Evolutionary conservation across 2,113 vertebrate genomes (phyloP).

Genomic region (Meles meles): DNA sequence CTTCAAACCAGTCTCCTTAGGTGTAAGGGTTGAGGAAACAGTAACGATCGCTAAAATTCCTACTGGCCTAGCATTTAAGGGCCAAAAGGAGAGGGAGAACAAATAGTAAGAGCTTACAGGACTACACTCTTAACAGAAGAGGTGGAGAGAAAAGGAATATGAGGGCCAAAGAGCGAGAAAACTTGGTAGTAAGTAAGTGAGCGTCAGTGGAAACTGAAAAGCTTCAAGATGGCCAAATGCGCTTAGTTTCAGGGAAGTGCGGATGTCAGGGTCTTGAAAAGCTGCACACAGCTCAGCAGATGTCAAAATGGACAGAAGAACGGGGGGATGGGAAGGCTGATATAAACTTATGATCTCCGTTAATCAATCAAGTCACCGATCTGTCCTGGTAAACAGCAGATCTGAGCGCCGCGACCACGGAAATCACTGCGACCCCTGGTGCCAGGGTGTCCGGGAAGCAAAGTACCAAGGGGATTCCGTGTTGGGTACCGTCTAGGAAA

Average conservation of each 20-base stretch:
- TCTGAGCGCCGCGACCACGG: conserved; percentile 9
- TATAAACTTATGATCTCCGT: not conserved
- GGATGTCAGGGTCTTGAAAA: not conserved
- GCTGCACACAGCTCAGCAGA: conserved; percentile 33
- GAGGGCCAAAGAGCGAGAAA: conserved; percentile 34
- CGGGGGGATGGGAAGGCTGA: not conserved
- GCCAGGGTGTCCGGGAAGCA: not conserved
- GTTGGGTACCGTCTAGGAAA: not conserved
- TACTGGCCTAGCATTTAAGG: not conserved
- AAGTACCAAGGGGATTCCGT: not conserved
- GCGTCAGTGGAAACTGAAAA: conserved; percentile 4
- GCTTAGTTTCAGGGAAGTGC: not conserved
- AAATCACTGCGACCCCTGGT: conserved; percentile 35
- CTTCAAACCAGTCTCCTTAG: conserved; percentile 9
- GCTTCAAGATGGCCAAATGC: conserved; percentile 27
- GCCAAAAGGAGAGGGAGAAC: not conserved
- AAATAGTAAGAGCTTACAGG: not conserved
- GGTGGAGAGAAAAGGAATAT: not conserved
- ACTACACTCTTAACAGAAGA: not conserved
- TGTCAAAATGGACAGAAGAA: conserved; percentile 51
- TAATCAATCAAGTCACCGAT: conserved; percentile 9
- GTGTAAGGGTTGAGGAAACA: not conserved
- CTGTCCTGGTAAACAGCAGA: not conserved
- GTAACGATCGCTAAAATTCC: not conserved
- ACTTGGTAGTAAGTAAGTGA: conserved; percentile 27